Evolutionary conservation across 2,888 invertebrate genomes (phyloP).

Genomic region (Anodontia alba): DNA sequence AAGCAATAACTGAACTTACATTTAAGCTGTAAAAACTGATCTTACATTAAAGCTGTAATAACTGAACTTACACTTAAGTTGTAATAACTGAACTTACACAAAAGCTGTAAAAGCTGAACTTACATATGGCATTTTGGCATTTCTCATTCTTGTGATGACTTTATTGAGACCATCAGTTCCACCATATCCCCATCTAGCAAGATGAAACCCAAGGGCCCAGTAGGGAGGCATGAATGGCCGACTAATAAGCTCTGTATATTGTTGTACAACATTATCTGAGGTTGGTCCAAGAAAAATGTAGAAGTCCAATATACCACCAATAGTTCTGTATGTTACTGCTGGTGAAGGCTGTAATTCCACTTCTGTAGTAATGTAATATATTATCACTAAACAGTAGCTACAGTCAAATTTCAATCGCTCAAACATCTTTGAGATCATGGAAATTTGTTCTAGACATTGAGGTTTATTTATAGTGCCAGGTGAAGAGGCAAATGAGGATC

Average conservation of each 20-base stretch:
- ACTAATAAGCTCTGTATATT: slow-evolving; percentile 73
- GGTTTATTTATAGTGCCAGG: too few species aligned
- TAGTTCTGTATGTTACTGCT: slow-evolving; percentile 91
- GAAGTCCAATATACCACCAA: slow-evolving; percentile 92
- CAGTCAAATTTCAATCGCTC: too few species aligned
- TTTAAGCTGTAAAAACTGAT: too few species aligned
- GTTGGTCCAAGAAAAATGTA: slow-evolving; percentile 91
- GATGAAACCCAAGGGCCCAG: slow-evolving; percentile 94
- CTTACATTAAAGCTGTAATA: too few species aligned
- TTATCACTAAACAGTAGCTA: too few species aligned
- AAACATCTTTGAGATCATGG: too few species aligned
- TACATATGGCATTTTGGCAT: slow-evolving; percentile 69
- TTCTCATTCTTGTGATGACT: slow-evolving; percentile 58
- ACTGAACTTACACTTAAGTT: too few species aligned
- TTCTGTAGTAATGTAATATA: background rate
- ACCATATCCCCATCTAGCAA: slow-evolving; percentile 88
- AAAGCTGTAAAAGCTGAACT: background rate
- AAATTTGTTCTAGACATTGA: too few species aligned
- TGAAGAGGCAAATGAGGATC: too few species aligned
- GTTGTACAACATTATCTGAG: slow-evolving; percentile 86
- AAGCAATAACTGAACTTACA: too few species aligned
- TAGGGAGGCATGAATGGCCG: slow-evolving; percentile 82
- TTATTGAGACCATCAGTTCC: slow-evolving; percentile 58
- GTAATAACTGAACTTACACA: too few species aligned
- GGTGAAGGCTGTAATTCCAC: slow-evolving; percentile 87